Evolutionary conservation across 23 tunicate genomes (phyloP).

Genomic region (Trididemnum nubilum): DNA sequence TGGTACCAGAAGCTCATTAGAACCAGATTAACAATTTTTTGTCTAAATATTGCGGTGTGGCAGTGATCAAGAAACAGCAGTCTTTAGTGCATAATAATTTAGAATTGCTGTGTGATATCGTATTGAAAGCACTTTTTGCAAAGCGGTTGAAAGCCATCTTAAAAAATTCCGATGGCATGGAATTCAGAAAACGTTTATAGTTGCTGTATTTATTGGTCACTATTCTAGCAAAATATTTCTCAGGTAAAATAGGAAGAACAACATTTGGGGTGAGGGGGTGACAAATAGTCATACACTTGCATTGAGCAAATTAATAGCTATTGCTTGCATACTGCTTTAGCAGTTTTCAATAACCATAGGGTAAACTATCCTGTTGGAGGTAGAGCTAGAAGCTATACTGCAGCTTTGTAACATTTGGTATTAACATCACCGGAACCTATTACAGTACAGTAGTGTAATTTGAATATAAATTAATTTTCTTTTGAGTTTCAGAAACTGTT

Average conservation of each 20-base stretch:
- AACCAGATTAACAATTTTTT: too few species aligned
- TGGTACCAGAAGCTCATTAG: too few species aligned
- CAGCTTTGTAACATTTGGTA: not conserved
- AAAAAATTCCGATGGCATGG: too few species aligned
- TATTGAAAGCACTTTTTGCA: too few species aligned
- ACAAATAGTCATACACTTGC: constrained; percentile 10
- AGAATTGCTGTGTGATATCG: too few species aligned
- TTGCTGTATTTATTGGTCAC: constrained; percentile 10
- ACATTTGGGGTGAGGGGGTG: constrained; percentile 31
- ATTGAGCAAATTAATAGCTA: constrained; percentile 21
- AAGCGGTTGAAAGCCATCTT: too few species aligned
- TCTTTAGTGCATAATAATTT: too few species aligned
- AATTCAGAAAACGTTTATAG: too few species aligned
- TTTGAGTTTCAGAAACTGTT: not conserved
- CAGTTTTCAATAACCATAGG: constrained; percentile 26
- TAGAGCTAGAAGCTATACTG: constrained; percentile 23
- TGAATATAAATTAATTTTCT: constrained; percentile 14
- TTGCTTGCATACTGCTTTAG: constrained; percentile 26
- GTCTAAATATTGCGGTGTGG: too few species aligned
- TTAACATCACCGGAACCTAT: too few species aligned
- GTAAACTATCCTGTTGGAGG: constrained; percentile 14
- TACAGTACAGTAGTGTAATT: not conserved
- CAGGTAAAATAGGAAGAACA: constrained; percentile 16
- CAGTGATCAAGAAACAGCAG: too few species aligned
- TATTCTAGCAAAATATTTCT: constrained; percentile 10